Evolutionary conservation across 2,113 vertebrate species (phyloP), one percentile per base, ranked within the genome.

Genomic region (Odontesthes bonariensis): DNA sequence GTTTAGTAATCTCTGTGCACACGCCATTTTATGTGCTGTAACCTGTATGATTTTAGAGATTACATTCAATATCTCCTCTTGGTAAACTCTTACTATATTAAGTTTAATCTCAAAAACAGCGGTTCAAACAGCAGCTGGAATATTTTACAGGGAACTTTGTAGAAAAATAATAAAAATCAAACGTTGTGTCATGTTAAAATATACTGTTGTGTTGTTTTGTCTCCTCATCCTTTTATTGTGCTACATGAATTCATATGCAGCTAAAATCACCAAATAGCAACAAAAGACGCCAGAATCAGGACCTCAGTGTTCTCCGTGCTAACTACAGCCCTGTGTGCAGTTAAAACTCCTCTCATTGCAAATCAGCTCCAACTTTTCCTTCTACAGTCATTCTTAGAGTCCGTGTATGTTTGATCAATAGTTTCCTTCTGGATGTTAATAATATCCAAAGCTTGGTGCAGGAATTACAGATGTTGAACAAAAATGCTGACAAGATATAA

Each of bases 401-500:
- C 31, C 38, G 62, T 14, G 17, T 23, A 44, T 3, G 13, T 59
- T 51, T 64, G 53, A 63, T 12, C 55, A 3, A 7, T 49, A 47
- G 14, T 49, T 49, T 19, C 5, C 6, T n/a, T 17, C 17, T 49
- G 46, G 49, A 71, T 14, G 13, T 61, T 14, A 68, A 35, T 38
- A 64, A 52, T 75, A 57, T 27, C 67, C 11, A 73, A 6, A 33
- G 20, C 23, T 67, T 65, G 33, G 32, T 60, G 31, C 64, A 75
- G 33, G n/a, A 60, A 62, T 67, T 27, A 32, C 40, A 73, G 42
- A 56, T 6, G 69, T 56, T 31, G 27, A 23, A 61, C 63, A 77
- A 9, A 81, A 52, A 77, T 38, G 32, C 14, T 1, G 51, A 82
- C 22, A 66, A 32, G 10, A 68, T 53, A 56, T 52, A 42, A 65